Base-by-base conservation (phyloP, 2,797 vertebrate species). In the Eleutherodactylus coqui region DNA sequence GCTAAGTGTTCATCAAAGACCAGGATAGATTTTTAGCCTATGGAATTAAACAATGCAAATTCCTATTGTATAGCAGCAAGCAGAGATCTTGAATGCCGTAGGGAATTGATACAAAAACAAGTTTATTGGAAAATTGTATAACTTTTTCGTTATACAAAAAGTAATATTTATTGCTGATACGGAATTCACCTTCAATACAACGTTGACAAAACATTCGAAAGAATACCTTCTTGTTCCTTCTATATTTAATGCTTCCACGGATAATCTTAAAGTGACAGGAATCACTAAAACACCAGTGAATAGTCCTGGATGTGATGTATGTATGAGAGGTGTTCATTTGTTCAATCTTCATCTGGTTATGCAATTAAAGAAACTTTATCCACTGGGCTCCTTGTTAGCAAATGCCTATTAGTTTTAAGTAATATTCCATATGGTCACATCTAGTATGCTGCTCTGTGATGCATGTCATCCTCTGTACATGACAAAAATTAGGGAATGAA, bases 371-470 rank as follows among this genome's bases (percentile, higher is more conserved):
- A 73, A 87, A 87, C 76, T 79, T 45, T 75, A 84, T 87, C 86
- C 86, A 84, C 47, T 34, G 67, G 51, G 49, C 82, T 64, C 69
- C 75, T 73, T 78, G 81, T 79, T 83, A 72, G 80, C 43, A 83
- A 79, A 78, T 49, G 51, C 53, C 79, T 83, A 84, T 84, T 84
- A 62, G 75, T 49, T 75, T 36, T 21, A 87, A 87, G 86, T 80
- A 21, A 41, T 87, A 79, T 87, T 87, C 86, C 86, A 87, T 87
- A 84, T 84, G 86, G 64, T 32, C 32, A 62, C n/a, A 47, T 84
- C 29, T 45, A 78, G 29, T 78, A 51, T n/a, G 67, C 47, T 36
- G 55, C 60, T 62, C 86, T 62, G 51, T 72, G 75, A 73, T 76
- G 64, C 86, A 36, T 83, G 73, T 87, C 81, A 72, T 87, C 81